Base-by-base conservation (phyloP, 2,113 vertebrate species). In the Corythoichthys intestinalis region DNA sequence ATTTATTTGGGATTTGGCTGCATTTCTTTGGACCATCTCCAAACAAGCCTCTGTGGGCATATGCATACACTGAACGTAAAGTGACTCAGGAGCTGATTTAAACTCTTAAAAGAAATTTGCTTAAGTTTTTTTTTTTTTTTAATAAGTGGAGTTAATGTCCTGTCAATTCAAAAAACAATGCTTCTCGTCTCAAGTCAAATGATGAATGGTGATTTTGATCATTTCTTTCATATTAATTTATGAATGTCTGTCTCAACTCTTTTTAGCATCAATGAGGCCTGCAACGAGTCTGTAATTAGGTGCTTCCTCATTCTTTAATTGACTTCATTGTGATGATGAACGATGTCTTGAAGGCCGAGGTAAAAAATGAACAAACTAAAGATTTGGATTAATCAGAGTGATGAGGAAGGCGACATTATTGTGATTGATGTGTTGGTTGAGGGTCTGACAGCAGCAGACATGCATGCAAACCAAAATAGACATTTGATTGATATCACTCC, bases 391-490 rank as follows among this genome's bases (percentile, higher is more conserved):
- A 4, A 69, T 79, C 54, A 50, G 68, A 61, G 66, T 54, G 54
- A 72, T 50, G 56, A 28, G n/a, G 9, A 48, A 44, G 12, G 59
- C 37, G 69, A 60, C 7, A 3, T 49, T 56, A 1, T 0, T 1
- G 66, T 74, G 82, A 83, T 77, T 75, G 73, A 88, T 85, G 79
- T 72, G 77, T 78, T 68, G 70, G 56, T 63, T 50, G 28, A 69
- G 54, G 59, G 48, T 65, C 41, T 65, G 80, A 78, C 76, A 58
- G 71, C 66, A 47, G 70, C 56, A 72, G 67, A 61, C 67, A 64
- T 67, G 65, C 53, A 69, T 57, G 65, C 61, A 28, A 54, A 76
- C 71, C 75, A 71, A 75, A 82, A 71, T 74, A 69, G 39, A 74
- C 74, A 67, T 60, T 71, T 80, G 84, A 85, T 77, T 80, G 75